Conservation (phyloP, 2,113 vertebrate genomes). For the Telmatochromis brachygnathus region DNA sequence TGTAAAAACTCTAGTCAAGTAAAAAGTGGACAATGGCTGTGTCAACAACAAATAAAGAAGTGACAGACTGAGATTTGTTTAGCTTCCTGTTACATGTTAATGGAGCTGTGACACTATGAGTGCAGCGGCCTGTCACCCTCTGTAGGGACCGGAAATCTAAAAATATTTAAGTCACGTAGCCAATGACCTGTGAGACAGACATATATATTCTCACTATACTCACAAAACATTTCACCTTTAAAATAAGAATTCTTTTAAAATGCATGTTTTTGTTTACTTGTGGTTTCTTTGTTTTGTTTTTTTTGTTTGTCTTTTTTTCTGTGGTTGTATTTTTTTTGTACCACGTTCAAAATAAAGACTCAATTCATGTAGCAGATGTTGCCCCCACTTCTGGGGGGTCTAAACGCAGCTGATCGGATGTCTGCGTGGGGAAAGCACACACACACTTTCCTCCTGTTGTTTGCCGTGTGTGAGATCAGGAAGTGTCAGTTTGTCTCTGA, state of each 20-base stretch:
- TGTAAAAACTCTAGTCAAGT: not conserved
- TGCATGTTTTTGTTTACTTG: not conserved
- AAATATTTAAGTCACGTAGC: not conserved
- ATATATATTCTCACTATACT: not conserved
- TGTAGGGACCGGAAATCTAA: not conserved
- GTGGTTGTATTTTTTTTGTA: not conserved
- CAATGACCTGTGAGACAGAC: not conserved
- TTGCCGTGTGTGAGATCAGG: not conserved
- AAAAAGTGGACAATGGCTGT: not conserved
- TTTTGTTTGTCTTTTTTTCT: not conserved
- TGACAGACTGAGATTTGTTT: not conserved
- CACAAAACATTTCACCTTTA: not conserved
- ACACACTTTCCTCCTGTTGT: not conserved
- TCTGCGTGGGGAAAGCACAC: not conserved
- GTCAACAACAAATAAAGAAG: not conserved
- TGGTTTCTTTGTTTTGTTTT: not conserved
- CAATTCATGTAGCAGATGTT: not conserved
- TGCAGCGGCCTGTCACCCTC: not conserved
- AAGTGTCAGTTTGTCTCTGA: not conserved
- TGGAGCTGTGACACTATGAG: rapidly evolving
- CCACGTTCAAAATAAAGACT: not conserved
- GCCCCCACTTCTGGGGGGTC: not conserved
- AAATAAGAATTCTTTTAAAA: not conserved
- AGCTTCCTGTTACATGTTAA: not conserved
- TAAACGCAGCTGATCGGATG: not conserved